Evolutionary conservation across 2,888 invertebrate genomes (phyloP).

Genomic region (Ophioninae sp.): DNA sequence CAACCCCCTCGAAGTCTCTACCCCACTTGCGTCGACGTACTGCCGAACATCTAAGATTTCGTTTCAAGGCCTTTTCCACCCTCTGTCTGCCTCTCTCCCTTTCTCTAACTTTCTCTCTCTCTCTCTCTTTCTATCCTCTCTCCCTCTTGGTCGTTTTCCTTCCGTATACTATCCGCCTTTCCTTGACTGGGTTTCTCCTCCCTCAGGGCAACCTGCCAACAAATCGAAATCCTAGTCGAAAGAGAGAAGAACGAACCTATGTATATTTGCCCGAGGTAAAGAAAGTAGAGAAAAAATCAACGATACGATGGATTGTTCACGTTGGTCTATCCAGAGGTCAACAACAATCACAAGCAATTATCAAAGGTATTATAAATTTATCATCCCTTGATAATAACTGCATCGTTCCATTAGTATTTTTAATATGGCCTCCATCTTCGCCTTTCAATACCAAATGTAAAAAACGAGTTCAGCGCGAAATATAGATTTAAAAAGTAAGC

Average conservation of each 20-base stretch:
- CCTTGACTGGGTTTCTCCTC: constrained; percentile 48
- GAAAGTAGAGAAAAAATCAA: constrained; percentile 41
- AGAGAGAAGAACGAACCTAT: constrained; percentile 56
- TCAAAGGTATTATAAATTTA: not conserved
- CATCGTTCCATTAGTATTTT: not conserved
- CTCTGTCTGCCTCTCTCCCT: constrained; percentile 41
- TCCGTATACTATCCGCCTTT: constrained; percentile 42
- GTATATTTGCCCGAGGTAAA: constrained; percentile 74
- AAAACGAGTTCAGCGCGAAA: too few species aligned
- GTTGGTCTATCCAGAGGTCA: not conserved
- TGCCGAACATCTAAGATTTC: constrained; percentile 57
- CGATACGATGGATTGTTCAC: not conserved
- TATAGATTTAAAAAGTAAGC: not conserved
- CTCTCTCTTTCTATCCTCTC: constrained; percentile 28
- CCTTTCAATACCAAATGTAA: too few species aligned
- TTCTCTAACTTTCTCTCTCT: constrained; percentile 38
- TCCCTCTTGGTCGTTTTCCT: constrained; percentile 34
- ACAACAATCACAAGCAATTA: not conserved
- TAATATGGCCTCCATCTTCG: not conserved
- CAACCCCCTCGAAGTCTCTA: constrained; percentile 48
- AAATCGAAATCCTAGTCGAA: constrained; percentile 58
- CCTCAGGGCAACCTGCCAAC: constrained; percentile 52
- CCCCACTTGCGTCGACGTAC: constrained; percentile 56
- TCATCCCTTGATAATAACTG: not conserved
- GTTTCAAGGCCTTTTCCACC: constrained; percentile 43